phyloP scores from a whole-genome alignment of 2,113 vertebrate species.

The Corapipo altera region DNA sequence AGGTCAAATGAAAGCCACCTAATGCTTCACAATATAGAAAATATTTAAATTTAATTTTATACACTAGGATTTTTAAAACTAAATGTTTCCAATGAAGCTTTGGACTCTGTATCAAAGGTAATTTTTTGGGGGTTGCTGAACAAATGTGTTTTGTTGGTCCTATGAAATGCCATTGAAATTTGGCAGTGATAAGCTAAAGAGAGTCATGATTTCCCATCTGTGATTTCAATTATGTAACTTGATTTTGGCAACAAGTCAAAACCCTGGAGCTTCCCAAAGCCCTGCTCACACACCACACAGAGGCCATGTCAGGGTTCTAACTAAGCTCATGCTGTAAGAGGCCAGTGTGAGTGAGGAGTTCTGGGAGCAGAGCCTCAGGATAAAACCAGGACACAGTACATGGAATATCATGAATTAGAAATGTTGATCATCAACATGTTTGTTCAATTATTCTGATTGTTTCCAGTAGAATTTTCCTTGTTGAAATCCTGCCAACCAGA shows the following conservation, averaged over 20 bases:
- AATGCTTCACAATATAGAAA: background rate
- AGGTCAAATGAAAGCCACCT: background rate
- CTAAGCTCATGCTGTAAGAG: background rate
- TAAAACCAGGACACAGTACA: background rate
- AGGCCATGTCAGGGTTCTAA: background rate
- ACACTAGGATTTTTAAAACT: background rate
- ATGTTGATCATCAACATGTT: background rate
- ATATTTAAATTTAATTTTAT: background rate
- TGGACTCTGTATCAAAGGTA: background rate
- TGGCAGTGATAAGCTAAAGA: background rate
- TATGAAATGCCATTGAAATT: background rate
- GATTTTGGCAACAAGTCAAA: background rate
- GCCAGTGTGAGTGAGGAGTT: background rate
- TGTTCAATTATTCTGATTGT: background rate
- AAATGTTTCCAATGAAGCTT: background rate
- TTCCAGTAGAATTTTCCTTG: background rate
- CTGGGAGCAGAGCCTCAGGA: background rate
- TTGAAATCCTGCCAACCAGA: background rate
- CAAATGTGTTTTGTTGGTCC: background rate
- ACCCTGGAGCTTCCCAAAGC: background rate
- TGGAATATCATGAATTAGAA: background rate
- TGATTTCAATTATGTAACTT: background rate
- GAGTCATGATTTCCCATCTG: background rate
- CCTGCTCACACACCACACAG: background rate
- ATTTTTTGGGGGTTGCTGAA: fast-evolving